phyloP scores from a whole-genome alignment of 2,888 invertebrate genomes.

The Drosophila atripex region DNA sequence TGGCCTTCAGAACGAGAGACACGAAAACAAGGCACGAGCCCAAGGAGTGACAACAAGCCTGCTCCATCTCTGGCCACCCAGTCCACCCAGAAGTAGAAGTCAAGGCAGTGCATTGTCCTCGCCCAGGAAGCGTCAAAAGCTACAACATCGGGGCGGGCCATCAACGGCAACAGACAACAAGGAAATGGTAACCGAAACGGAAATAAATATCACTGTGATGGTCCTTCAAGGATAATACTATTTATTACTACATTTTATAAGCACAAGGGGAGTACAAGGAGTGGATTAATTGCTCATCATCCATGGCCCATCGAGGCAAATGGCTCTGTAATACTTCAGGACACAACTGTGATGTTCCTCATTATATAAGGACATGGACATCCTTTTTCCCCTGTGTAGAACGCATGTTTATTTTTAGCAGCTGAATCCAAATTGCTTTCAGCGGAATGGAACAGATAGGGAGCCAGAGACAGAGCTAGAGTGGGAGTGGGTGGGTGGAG shows the following conservation, averaged over 20 bases:
- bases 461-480: not conserved
- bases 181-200: not conserved
- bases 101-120: constrained; percentile 79
- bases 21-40: constrained; percentile 30
- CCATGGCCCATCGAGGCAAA: too few relatives aligned
- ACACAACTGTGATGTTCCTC: not conserved
- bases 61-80: constrained; percentile 17
- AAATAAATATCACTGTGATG: too few relatives aligned
- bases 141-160: too few relatives aligned
- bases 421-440: too few relatives aligned
- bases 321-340: too few relatives aligned
- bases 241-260: too few relatives aligned
- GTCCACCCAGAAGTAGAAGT: constrained; percentile 19
- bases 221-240: too few relatives aligned
- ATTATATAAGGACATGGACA: not conserved
- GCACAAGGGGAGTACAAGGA: too few relatives aligned
- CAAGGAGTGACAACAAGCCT: constrained; percentile 43
- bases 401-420: constrained; percentile 65
- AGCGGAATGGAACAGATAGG: constrained; percentile 6
- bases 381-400: constrained; percentile 10
- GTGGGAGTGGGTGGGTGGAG: not conserved
- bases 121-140: constrained; percentile 37
- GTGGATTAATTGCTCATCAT: too few relatives aligned
- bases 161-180: constrained; percentile 27
- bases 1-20: constrained; percentile 58